phyloP scores from a whole-genome alignment of 2,113 vertebrate species.

The Synodontis membranacea region DNA sequence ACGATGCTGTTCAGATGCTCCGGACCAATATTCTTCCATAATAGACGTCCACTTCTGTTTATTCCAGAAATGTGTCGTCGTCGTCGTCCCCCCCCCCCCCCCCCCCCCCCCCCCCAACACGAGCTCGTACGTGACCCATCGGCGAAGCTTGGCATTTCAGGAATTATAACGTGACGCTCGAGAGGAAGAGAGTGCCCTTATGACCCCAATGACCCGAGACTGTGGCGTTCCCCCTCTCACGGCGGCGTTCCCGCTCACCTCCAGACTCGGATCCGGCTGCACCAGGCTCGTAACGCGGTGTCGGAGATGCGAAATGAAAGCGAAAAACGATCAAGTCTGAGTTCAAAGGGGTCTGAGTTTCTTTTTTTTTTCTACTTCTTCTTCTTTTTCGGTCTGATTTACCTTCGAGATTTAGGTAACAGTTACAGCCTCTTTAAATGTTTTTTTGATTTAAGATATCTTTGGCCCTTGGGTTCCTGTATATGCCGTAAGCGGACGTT shows the following conservation, averaged over 20 bases:
- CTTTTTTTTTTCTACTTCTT: neutral
- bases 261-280: neutral
- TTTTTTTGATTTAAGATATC: conserved; percentile 10
- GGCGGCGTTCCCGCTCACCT: neutral
- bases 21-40: neutral
- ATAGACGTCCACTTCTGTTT: conserved; percentile 18
- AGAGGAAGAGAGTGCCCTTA: conserved; percentile 52
- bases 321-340: neutral
- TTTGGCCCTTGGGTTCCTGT: neutral
- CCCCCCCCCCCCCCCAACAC: no score
- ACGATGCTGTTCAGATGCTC: neutral
- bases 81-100: no score
- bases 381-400: neutral
- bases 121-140: neutral
- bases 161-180: conserved; percentile 51
- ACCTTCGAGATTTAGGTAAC: neutral
- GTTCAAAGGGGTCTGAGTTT: neutral
- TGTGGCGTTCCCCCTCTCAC: conserved; percentile 19
- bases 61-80: neutral
- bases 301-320: neutral
- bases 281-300: neutral
- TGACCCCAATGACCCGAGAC: conserved; percentile 52
- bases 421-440: neutral
- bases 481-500: neutral
- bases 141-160: conserved; percentile 42